phyloP scores from a whole-genome alignment of 2,888 invertebrate genomes.

The Hermaeophaga mercurialis region DNA sequence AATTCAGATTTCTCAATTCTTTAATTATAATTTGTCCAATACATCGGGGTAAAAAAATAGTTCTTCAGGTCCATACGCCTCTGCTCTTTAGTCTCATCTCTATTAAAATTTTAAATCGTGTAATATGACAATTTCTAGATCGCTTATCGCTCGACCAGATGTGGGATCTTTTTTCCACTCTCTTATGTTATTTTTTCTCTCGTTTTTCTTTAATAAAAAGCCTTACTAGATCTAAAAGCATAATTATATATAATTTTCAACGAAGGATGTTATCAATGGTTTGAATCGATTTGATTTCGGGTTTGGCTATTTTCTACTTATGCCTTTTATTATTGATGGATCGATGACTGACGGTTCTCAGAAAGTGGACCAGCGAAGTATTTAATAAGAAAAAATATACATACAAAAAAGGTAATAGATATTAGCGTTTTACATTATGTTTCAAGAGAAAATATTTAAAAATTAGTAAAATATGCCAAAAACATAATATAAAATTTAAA shows the following conservation, averaged over 20 bases:
- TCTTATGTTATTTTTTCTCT: constrained; percentile 17
- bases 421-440: no score
- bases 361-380: constrained; percentile 8
- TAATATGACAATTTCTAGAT: constrained; percentile 42
- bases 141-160: constrained; percentile 42
- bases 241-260: constrained; percentile 45
- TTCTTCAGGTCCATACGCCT: no score
- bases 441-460: no score
- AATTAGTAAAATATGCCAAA: no score
- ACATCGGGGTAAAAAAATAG: no score
- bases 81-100: no score
- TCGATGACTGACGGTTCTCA: constrained; percentile 16
- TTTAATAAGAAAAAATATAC: no score
- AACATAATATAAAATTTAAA: no score
- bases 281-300: constrained; percentile 37
- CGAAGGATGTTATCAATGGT: constrained; percentile 37
- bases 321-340: constrained; percentile 22
- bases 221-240: constrained; percentile 36
- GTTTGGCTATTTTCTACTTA: constrained; percentile 24
- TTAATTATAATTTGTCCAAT: no score
- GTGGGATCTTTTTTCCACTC: constrained; percentile 30
- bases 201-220: constrained; percentile 30
- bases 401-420: no score
- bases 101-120: constrained; percentile 24
- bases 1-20: no score